Conservation (phyloP, 2,888 invertebrate genomes). For the Pecten maximus region DNA sequence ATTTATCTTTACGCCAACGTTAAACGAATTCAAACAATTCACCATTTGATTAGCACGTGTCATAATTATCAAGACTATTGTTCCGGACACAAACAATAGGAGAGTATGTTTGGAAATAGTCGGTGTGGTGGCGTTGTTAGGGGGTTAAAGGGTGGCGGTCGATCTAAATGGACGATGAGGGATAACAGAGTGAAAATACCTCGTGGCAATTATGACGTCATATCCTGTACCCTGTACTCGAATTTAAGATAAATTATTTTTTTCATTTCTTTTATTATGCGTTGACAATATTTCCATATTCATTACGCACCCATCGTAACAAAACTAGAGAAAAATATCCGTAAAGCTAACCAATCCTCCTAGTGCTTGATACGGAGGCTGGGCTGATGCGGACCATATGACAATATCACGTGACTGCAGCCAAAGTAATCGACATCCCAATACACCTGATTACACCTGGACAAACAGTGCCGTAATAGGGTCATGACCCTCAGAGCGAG, state of each 20-base stretch:
- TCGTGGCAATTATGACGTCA: no score
- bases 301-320: no score
- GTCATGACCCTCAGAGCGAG: not conserved
- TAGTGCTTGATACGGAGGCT: not conserved
- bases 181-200: no score
- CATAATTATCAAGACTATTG: no score
- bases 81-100: no score
- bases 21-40: not conserved
- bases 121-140: not conserved
- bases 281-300: no score
- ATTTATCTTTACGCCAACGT: not conserved
- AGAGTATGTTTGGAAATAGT: no score
- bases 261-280: no score
- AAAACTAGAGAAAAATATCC: not conserved
- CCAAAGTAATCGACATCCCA: not conserved
- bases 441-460: slow-evolving; percentile 30
- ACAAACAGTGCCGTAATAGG: slow-evolving; percentile 15
- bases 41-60: not conserved
- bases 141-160: no score
- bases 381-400: slow-evolving; percentile 18
- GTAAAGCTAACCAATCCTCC: not conserved
- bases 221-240: no score
- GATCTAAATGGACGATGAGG: no score
- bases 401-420: not conserved
- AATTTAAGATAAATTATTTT: no score